Evolutionary conservation across 2,113 vertebrate species (phyloP).

Genomic region (Brachyhypopomus occidentalis): DNA sequence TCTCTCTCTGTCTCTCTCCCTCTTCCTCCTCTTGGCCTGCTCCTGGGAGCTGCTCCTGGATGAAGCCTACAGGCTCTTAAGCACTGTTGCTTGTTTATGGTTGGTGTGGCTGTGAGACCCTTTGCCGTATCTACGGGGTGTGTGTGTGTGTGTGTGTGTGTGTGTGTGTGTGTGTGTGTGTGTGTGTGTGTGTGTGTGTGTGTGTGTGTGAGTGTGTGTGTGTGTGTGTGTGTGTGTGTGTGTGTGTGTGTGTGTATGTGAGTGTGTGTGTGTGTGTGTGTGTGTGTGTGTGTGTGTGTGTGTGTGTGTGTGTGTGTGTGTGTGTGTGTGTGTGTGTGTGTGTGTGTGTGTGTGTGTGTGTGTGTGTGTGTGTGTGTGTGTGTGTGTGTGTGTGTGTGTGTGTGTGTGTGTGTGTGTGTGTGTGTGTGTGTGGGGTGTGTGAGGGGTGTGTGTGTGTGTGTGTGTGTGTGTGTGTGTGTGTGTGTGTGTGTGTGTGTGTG

Average conservation of each 20-base stretch:
- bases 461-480: too few relatives aligned
- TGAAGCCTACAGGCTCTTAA: constrained; percentile 29
- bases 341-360: constrained; percentile 23
- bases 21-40: not conserved
- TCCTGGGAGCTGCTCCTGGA: constrained; percentile 6
- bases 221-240: not conserved
- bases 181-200: too few relatives aligned
- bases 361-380: constrained; percentile 47
- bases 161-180: too few relatives aligned
- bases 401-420: too few relatives aligned
- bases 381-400: too few relatives aligned
- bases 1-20: constrained; percentile 9
- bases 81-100: constrained; percentile 48
- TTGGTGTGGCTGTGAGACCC: constrained; percentile 33
- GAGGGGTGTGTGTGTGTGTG: too few relatives aligned
- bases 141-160: too few relatives aligned
- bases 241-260: not conserved
- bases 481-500: not conserved
- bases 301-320: constrained; percentile 6
- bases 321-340: constrained; percentile 43
- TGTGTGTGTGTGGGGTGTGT: too few relatives aligned
- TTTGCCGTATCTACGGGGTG: constrained; percentile 19
- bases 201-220: too few relatives aligned
- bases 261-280: constrained; percentile 20
- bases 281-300: not conserved